Evolutionary conservation across 2,888 invertebrate species (phyloP), one percentile per base, ranked within the genome.

Genomic region (Hemicrepidius hirtus): DNA sequence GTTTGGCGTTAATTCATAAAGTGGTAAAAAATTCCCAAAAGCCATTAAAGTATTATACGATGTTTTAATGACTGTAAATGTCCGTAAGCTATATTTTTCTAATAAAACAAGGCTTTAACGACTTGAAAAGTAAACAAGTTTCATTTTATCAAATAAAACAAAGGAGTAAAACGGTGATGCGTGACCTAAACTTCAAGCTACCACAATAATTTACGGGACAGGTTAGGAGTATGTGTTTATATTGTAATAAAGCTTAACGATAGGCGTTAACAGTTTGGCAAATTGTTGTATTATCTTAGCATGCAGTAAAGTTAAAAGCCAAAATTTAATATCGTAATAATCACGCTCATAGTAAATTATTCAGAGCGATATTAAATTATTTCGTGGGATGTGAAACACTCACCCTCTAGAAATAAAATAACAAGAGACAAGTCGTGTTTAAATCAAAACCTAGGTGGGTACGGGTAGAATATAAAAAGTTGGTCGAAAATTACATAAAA

Each of bases 301-400:
- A 32, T 35, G 50, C 35, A 16, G 50, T 50, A 62, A 20, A 32
- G 46, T 20, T 13, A 13, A 24, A 50, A 50, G 32, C 50, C 50
- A 28, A n/a, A 12, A 13, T 50, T 49, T 49, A 64, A 64, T 50
- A 50, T 37, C 21, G 21, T 64, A 64, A 64, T 63, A 44, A 41
- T 64, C 40, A 60, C 9, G 64, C 7, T 35, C n/a, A n/a, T 24
- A 16, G 35, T 64, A 64, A 64, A 64, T 50, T 64, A 50, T 64
- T 50, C 64, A 64, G 50, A 50, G 13, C 21, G 37, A 3, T 18
- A 37, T 49, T 64, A 64, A 64, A 50, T 37, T 50, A 37, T 20
- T 32, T 28, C 46, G 62, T 62, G 46, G 64, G 50, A 37, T 35
- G 50, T 35, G 46, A 13, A 20, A 21, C 37, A 49, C 64, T 18